These are phyloP conservation scores for Psettodes erumei DNA, from an alignment of 2,113 vertebrate genomes.

Conservation along the genomic window DNA sequence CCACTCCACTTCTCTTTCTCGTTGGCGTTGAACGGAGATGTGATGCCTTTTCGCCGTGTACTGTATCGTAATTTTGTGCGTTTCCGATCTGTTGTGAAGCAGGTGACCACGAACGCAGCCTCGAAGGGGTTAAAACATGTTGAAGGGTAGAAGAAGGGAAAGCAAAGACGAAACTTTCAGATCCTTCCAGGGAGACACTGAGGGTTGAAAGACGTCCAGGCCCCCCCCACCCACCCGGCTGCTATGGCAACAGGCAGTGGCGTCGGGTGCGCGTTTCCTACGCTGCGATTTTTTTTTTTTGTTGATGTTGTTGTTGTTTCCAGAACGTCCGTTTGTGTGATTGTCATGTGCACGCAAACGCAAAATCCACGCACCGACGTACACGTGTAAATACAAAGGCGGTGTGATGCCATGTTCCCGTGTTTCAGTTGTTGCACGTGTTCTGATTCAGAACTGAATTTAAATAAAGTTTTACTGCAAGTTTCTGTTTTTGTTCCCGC, in stretches of 20 bases:
- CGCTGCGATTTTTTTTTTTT: not conserved
- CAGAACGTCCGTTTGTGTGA: slow-evolving; percentile 23
- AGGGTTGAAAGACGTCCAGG: not conserved
- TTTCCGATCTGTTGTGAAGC: no score
- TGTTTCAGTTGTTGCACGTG: slow-evolving; percentile 70
- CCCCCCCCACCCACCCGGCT: not conserved
- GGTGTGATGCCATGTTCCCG: slow-evolving; percentile 36
- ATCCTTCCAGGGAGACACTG: slow-evolving; percentile 35
- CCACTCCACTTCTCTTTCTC: not conserved
- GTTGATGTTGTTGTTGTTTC: no score
- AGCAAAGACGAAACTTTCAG: not conserved
- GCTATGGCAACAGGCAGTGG: not conserved
- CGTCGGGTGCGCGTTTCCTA: slow-evolving; percentile 11
- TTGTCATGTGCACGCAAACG: slow-evolving; percentile 29
- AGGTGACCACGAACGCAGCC: no score
- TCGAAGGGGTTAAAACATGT: no score
- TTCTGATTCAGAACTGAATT: slow-evolving; percentile 57
- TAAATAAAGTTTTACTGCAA: slow-evolving; percentile 68
- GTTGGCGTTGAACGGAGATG: no score
- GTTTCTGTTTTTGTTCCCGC: slow-evolving; percentile 30
- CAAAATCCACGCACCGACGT: not conserved
- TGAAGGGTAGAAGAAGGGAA: not conserved
- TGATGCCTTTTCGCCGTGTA: no score
- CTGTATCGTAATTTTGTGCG: no score
- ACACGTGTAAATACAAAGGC: slow-evolving; percentile 47